Conservation (phyloP, 2,888 invertebrate genomes). For the Tuberolachnus salignus region DNA sequence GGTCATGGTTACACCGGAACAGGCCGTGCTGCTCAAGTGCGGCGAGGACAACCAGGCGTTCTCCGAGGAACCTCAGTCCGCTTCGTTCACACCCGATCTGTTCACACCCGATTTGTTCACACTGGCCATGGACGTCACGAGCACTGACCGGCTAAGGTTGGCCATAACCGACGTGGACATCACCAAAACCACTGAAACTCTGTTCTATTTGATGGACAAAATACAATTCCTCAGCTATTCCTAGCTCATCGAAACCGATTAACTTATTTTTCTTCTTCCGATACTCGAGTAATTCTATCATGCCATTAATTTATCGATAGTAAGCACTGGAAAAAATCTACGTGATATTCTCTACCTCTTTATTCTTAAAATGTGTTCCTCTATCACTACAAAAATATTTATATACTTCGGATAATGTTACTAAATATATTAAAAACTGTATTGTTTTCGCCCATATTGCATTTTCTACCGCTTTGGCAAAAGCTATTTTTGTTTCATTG, state of each 20-base stretch:
- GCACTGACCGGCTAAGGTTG: conserved; percentile 68
- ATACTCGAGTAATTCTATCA: too few species aligned
- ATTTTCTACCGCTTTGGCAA: conserved; percentile 11
- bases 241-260: too few species aligned
- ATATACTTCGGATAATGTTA: not conserved
- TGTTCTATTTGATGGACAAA: conserved; percentile 68
- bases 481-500: conserved; percentile 6
- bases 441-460: not conserved
- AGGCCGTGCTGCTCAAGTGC: conserved; percentile 72
- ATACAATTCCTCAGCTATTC: conserved; percentile 72
- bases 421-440: not conserved
- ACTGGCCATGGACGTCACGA: conserved; percentile 70
- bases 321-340: conserved; percentile 5
- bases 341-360: conserved; percentile 1
- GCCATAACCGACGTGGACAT: conserved; percentile 68
- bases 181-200: conserved; percentile 68
- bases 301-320: too few species aligned
- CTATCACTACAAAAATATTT: conserved; percentile 4
- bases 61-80: conserved; percentile 64
- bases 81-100: conserved; percentile 62
- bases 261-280: too few species aligned
- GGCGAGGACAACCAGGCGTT: conserved; percentile 79
- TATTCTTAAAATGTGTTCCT: conserved; percentile 16
- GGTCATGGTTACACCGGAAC: conserved; percentile 72
- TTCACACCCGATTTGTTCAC: conserved; percentile 79